Evolutionary conservation across 1,140 invertebrate genomes (phyloP).

Genomic region (Charaxes varanes): DNA sequence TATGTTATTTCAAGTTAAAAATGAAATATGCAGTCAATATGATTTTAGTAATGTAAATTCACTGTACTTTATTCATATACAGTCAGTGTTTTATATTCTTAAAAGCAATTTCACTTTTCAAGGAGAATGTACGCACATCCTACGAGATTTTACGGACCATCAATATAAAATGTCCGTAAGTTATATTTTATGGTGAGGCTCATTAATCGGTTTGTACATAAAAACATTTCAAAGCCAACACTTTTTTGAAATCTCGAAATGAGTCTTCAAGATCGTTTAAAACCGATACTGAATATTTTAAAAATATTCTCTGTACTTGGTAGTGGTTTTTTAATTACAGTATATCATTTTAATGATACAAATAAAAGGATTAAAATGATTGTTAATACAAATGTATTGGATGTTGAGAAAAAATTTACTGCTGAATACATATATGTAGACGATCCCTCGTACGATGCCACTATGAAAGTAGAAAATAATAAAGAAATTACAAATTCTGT

Average conservation of each 20-base stretch:
- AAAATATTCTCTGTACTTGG: slow-evolving; percentile 39
- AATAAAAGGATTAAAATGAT: slow-evolving; percentile 39
- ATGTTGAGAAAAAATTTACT: slow-evolving; percentile 48
- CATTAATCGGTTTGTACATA: too few species aligned
- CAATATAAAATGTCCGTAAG: too few species aligned
- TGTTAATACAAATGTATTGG: slow-evolving; percentile 49
- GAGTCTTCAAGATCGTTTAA: slow-evolving; percentile 44
- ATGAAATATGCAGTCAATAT: too few species aligned
- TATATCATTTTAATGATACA: slow-evolving; percentile 44
- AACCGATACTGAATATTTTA: slow-evolving; percentile 42
- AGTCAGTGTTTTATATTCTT: too few species aligned
- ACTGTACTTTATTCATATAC: too few species aligned
- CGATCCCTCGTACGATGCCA: slow-evolving; percentile 44
- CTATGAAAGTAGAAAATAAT: slow-evolving; percentile 39
- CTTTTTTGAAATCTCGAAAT: slow-evolving; percentile 4
- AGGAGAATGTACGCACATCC: too few species aligned
- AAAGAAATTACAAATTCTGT: slow-evolving; percentile 33
- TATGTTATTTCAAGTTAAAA: too few species aligned
- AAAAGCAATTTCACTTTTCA: too few species aligned
- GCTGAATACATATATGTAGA: slow-evolving; percentile 64
- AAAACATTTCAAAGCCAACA: too few species aligned
- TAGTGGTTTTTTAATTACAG: slow-evolving; percentile 31
- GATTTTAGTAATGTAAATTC: too few species aligned
- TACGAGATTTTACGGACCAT: too few species aligned
- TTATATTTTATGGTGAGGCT: too few species aligned